These are phyloP conservation scores for Bombyx huttoni DNA, from an alignment of 2,888 invertebrate species.

Conservation along the genomic window DNA sequence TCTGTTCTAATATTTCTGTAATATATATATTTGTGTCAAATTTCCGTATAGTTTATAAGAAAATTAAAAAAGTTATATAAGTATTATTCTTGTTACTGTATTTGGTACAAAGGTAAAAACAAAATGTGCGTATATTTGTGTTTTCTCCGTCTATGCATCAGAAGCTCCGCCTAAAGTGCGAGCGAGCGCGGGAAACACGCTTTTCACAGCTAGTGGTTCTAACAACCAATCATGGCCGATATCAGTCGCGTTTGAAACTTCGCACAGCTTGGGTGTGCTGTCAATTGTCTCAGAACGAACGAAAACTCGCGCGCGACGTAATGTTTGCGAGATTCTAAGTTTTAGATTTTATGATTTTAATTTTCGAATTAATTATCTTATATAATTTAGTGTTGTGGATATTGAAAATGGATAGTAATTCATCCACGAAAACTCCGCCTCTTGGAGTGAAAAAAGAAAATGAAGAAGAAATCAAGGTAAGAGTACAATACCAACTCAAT, in stretches of 20 bases:
- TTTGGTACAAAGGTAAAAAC: not conserved
- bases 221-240: constrained; percentile 23
- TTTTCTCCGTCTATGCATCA: constrained; percentile 26
- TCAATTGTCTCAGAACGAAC: not conserved
- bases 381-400: constrained; percentile 2
- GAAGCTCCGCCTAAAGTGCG: constrained; percentile 48
- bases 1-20: too few relatives aligned
- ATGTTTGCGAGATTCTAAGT: constrained; percentile 55
- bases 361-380: constrained; percentile 18
- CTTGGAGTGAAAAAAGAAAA: constrained; percentile 78
- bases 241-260: constrained; percentile 38
- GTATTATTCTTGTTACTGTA: constrained; percentile 1
- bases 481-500: constrained; percentile 18
- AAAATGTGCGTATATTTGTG: constrained; percentile 1
- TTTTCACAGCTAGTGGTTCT: constrained; percentile 21
- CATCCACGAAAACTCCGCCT: constrained; percentile 47
- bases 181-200: constrained; percentile 40
- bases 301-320: constrained; percentile 13
- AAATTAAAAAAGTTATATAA: too few relatives aligned
- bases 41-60: too few relatives aligned
- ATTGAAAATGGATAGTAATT: constrained; percentile 65
- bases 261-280: constrained; percentile 21
- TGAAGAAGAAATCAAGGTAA: constrained; percentile 84
- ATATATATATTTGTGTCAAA: too few relatives aligned
- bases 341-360: constrained; percentile 15